Base-by-base conservation (phyloP, 2,797 vertebrate genomes). In the Perodicticus potto region DNA sequence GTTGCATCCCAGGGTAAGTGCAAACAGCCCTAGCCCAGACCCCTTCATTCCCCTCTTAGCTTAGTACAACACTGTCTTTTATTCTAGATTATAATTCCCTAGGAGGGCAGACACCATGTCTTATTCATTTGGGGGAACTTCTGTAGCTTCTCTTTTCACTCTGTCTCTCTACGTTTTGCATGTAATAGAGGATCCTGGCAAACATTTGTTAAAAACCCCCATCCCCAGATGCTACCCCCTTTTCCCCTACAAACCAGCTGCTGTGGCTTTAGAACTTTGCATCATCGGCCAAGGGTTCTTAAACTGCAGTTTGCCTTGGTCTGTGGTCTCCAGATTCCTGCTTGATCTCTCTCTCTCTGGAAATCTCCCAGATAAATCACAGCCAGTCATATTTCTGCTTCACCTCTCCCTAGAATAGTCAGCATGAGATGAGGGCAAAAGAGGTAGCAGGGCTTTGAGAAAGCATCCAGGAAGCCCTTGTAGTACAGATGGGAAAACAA, bases 391-490 rank as follows among this genome's bases (percentile, higher is more conserved):
- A 80, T 80, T 73, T 2, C 0, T 27, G 11, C 83, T 73, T 49
- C 29, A 70, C 81, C 37, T 95, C 81, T 93, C 84, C 91, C 37
- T 25, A 80, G 55, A 95, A 97, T 22, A 97, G 86, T 59, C 89
- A 89, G 80, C 63, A 2, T 7, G 25, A 94, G 45, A 3, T 5
- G 22, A 95, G 45, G 72, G n/a, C 78, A 94, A 94, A 73, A 94
- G 95, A 73, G 61, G 63, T 87, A 80, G 84, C 81, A 87, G 69
- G 81, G 57, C 91, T 63, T 95, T 89, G 49, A 23, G 73, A 95
- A 87, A 67, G 32, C 84, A 88, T 95, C 86, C 91, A 97, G 94
- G 89, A 96, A 97, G 59, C 40, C 74, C 29, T 92, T 49, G 76
- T 65, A 20, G 91, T 96, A 80, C 17, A 89, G 89, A 95, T 87